Base-by-base conservation (phyloP, 2,113 vertebrate species). In the Phylloscopus trochiloides region DNA sequence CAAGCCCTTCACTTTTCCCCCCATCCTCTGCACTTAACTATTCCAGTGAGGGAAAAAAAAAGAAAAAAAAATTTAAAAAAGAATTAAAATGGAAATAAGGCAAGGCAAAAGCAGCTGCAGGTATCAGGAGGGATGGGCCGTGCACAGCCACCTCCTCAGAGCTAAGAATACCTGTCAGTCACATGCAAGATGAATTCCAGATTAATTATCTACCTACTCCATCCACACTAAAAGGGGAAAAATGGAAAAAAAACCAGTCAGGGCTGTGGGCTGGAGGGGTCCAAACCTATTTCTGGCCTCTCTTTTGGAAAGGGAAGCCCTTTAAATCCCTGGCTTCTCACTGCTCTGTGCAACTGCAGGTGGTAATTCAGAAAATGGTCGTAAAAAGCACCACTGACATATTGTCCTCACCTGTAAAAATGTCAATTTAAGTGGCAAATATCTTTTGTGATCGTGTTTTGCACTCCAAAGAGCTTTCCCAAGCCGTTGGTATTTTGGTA, bases 131-230 rank as follows among this genome's bases (percentile, higher is more conserved):
- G 71, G 59, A 55, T 3, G 50, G 78, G 82, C 43, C 55, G 2
- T 2, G 15, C 58, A 71, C 62, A 91, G 66, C 54, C 71, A 73
- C 94, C 94, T 90, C 95, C 47, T 3, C 87, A 76, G 45, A 3
- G 65, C 80, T 90, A 90, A 94, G 50, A 96, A 96, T 95, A 75
- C 31, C 83, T 28, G 2, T 8, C 82, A 82, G 80, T 72, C 90
- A 93, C 62, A 87, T 2, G 2, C 54, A 40, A 66, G 40, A 17
- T 88, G 74, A 95, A 92, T 83, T 90, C 78, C 81, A 77, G 78
- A 70, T 95, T 62, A 65, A 47, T 96, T 79, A 93, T 83, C 90
- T 73, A 52, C 87, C 90, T 77, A 88, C 85, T 94, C 77, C 51
- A 73, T 59, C 66, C 42, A 40, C 4, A 0, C 38, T 12, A 25